Base-by-base conservation (phyloP, 2,888 invertebrate genomes). In the Oscheius sp. region DNA sequence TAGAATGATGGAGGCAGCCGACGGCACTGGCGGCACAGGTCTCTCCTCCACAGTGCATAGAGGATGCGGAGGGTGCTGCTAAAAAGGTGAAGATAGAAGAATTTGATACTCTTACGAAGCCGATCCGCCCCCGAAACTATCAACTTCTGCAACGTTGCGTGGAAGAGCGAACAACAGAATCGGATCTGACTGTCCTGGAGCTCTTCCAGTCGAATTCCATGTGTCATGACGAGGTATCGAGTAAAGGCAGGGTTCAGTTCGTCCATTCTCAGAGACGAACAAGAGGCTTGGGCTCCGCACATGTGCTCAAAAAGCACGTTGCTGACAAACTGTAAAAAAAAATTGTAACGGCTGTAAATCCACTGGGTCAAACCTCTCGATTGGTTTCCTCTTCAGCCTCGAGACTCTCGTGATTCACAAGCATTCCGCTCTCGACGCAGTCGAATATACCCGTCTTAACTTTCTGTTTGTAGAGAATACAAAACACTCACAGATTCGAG, bases 91-190 rank as follows among this genome's bases (percentile, higher is more conserved):
- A 2, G 7, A 32, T 3, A 48, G 48, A 63, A 47, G 2, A 10
- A 21, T 2, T 2, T 13, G n/a, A 48, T 37, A 42, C 2, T 29
- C 76, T 76, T 35, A 82, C 82, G 80, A 3, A 82, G 60, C 11
- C 74, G 62, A 50, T 77, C 80, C 1, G 68, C 74, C 33, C 78
- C 78, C 0, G 80, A 80, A 0, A 73, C 76, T 37, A 82, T 79
- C 21, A 82, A 50, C 57, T 76, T 74, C 65, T 80, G 80, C 7
- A 82, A 75, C 7, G 82, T 82, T 7, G 82, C 79, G 55, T 82
- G 80, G 65, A 79, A 82, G 1, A 82, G 72, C 13, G 82, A 79
- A 74, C 82, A 82, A 57, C 82, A 82, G 50, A 82, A 80, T 33
- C 77, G 70, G 10, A 80, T 73, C 29, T 73, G 65, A 13, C 74